Base-by-base conservation (phyloP, 2,113 vertebrate genomes). In the Formicarius rufipectus region DNA sequence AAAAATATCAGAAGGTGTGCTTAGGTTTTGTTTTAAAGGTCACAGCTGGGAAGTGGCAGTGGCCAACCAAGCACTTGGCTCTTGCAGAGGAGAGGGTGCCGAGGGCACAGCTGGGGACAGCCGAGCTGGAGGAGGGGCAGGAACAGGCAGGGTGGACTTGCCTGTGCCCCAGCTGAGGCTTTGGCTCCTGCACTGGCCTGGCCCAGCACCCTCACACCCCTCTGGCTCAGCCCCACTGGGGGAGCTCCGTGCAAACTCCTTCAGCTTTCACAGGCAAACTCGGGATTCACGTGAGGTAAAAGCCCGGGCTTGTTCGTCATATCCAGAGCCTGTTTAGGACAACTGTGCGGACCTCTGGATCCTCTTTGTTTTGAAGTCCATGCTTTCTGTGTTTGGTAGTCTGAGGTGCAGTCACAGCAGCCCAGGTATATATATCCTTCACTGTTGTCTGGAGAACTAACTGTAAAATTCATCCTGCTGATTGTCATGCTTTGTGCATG, bases 121-220 rank as follows among this genome's bases (percentile, higher is more conserved):
- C 22, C 0, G 0, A 12, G 79, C 75, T n/a, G 66, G 25, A 52
- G 58, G 1, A 21, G 11, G 11, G 25, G 58, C 75, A 42, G 37
- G 21, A 1, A 2, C 3, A 37, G 52, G 11, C 55, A 9, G 39
- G 0, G 12, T 3, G 64, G 66, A 0, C 59, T 55, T 1, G 2
- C 14, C 27, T 19, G 39, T 63, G 5, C 44, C 24, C 31, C 12
- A 17, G 55, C 60, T 35, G 47, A 40, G 39, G 31, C 6, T 14
- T 21, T 3, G 84, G 14, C 1, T 27, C 56, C 81, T 24, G 88
- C 58, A 28, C 13, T 22, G 5, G 52, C 60, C 60, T 49, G 59
- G 1, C 16, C 24, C 1, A 49, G 42, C 37, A 53, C 35, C 53
- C 3, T 33, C 2, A 0, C 2, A 1, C 11, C 39, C 33, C 8